These are phyloP conservation scores for Clarias fuscus DNA, from an alignment of 2,797 vertebrate species.

Conservation along the genomic window DNA sequence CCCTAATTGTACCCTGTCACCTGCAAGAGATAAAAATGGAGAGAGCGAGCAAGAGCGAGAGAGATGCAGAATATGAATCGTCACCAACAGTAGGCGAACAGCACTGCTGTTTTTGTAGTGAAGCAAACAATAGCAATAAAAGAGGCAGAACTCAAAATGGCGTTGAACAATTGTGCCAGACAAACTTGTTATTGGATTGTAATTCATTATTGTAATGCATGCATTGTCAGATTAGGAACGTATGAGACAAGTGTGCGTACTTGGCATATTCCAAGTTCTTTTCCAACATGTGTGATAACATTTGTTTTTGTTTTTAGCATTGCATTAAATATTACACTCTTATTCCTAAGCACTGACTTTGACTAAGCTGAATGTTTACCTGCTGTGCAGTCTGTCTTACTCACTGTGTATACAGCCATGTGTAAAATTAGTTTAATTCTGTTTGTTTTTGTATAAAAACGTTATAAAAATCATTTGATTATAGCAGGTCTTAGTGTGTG, in stretches of 20 bases:
- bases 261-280: neutral
- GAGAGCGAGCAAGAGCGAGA: conserved; percentile 44
- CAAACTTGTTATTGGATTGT: neutral
- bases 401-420: conserved; percentile 48
- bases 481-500: no score
- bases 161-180: neutral
- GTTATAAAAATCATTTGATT: no score
- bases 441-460: no score
- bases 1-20: conserved; percentile 77
- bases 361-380: neutral
- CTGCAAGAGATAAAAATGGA: conserved; percentile 62
- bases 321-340: neutral
- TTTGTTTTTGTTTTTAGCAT: conserved; percentile 1
- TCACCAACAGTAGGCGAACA: neutral
- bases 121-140: conserved; percentile 12
- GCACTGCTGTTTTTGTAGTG: neutral
- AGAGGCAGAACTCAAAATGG: neutral
- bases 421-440: no score
- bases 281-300: neutral
- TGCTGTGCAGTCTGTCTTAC: conserved; percentile 41
- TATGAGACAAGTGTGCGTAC: neutral
- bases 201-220: neutral
- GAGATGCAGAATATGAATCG: conserved; percentile 62
- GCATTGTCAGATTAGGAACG: neutral
- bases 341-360: conserved; percentile 4